Evolutionary conservation across 2,113 vertebrate genomes (phyloP).

Genomic region (Gadus chalcogrammus): DNA sequence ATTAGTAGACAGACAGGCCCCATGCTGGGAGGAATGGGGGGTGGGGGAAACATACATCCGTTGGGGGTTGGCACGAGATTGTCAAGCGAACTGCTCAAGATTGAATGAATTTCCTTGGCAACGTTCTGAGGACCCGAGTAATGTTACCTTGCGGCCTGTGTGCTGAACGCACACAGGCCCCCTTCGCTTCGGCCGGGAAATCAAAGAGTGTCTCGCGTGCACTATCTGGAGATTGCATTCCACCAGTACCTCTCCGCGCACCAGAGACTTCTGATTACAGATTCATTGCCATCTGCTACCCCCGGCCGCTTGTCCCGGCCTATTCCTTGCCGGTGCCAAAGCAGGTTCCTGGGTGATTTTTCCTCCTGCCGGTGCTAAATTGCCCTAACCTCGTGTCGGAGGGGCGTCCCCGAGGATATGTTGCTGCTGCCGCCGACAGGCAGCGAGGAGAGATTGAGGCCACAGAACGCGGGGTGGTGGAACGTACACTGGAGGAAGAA

Average conservation of each 20-base stretch:
- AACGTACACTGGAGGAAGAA: slow-evolving; percentile 39
- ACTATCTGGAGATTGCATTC: slow-evolving; percentile 38
- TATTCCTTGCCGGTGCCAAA: slow-evolving; percentile 15
- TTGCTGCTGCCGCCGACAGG: slow-evolving; percentile 34
- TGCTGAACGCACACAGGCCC: slow-evolving; percentile 17
- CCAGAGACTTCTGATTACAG: slow-evolving; percentile 63
- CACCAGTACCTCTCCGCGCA: slow-evolving; percentile 54
- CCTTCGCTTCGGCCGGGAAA: slow-evolving; percentile 12
- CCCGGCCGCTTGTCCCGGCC: slow-evolving; percentile 35
- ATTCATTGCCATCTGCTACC: slow-evolving; percentile 65
- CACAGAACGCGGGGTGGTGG: slow-evolving; percentile 25
- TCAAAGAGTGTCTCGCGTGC: slow-evolving; percentile 16
- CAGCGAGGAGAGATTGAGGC: slow-evolving; percentile 12
- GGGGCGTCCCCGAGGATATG: slow-evolving; percentile 49
- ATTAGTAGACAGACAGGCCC: slow-evolving; percentile 38
- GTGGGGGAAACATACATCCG: background rate
- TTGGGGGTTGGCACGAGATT: too few relatives aligned
- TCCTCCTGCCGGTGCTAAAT: slow-evolving; percentile 1
- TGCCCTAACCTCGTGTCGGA: slow-evolving; percentile 49
- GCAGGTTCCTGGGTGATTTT: too few relatives aligned
- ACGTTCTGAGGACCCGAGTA: too few relatives aligned
- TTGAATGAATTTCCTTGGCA: too few relatives aligned
- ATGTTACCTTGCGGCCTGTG: background rate
- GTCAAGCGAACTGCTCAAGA: too few relatives aligned
- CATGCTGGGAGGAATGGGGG: slow-evolving; percentile 23